Conservation (phyloP, 2,113 vertebrate genomes). For the Cepphus grylle region DNA sequence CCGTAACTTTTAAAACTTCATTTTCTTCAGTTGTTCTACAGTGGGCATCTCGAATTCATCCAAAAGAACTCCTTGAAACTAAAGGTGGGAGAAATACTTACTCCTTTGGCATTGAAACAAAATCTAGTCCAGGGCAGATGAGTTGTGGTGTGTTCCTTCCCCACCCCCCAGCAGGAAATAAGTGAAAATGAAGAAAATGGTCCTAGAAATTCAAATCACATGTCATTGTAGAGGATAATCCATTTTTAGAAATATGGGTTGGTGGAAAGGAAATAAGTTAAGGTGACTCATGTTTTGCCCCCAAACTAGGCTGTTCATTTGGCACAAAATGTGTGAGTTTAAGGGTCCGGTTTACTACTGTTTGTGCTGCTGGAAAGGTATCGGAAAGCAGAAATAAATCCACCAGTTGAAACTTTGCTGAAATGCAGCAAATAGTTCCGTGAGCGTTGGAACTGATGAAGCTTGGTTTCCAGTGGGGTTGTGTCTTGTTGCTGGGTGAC, state of each 20-base stretch:
- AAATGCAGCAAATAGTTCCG: background rate
- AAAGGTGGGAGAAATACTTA: background rate
- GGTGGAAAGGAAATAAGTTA: background rate
- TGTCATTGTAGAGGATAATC: background rate
- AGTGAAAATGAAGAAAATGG: background rate
- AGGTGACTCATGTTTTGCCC: background rate
- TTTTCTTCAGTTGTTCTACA: background rate
- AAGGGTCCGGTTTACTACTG: background rate
- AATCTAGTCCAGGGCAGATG: background rate
- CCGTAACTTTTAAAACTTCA: background rate
- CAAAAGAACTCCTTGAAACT: background rate
- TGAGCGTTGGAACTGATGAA: accelerated
- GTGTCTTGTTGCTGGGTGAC: background rate
- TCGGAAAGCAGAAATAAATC: background rate
- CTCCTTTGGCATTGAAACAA: background rate
- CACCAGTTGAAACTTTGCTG: background rate
- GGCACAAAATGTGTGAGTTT: background rate
- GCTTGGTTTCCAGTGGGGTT: background rate
- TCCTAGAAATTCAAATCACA: background rate
- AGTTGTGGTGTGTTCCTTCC: background rate
- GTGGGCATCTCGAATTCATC: background rate
- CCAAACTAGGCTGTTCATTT: background rate
- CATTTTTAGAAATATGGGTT: background rate
- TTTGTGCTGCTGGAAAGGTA: background rate
- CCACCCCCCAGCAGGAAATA: background rate